Base-by-base conservation (phyloP, 2,888 invertebrate species). In the Rutpela maculata region DNA sequence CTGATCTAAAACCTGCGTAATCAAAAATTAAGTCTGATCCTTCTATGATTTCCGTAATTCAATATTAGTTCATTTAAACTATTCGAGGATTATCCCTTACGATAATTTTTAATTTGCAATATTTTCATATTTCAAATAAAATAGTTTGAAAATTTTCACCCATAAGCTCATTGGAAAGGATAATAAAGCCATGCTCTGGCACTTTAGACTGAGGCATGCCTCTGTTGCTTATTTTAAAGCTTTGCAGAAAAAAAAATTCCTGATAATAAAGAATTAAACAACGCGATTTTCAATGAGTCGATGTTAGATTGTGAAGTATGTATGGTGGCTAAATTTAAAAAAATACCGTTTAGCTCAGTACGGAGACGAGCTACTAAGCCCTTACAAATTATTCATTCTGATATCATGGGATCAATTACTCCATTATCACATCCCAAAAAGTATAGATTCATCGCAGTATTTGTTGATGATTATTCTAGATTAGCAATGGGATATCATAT, bases 401-500 rank as follows among this genome's bases (percentile, higher is more conserved):
- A 60, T 22, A 4, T 60, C 10, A 60, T 60, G 60, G 60, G 60
- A 22, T 10, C 22, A 60, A 60, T 60, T 22, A 26, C 19, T 60
- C 60, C 60, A 6, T 26, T 26, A 22, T 60, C 60, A 26, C 60
- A 60, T 60, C 60, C 60, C 19, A 60, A 60, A 60, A 26, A 26
- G 10, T 60, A 60, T 19, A 60, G 60, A 60, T 60, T 22, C 60
- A 60, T 60, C 22, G 26, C 60, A 60, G 22, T 19, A 15, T 60
- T 60, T 26, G 22, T 60, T 19, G 60, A 60, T 60, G 60, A 60
- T 22, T 60, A 60, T 63, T 63, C 63, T 31, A 22, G 63, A 31
- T 63, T 63, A 63, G 63, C 63, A 6, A 63, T 63, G 63, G 22
- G 38, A 63, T 63, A 63, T 63, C 63, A 38, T 10, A 63, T 63